These are phyloP conservation scores for Phocoena sinus DNA, from an alignment of 2,113 vertebrate genomes.

Conservation along the genomic window DNA sequence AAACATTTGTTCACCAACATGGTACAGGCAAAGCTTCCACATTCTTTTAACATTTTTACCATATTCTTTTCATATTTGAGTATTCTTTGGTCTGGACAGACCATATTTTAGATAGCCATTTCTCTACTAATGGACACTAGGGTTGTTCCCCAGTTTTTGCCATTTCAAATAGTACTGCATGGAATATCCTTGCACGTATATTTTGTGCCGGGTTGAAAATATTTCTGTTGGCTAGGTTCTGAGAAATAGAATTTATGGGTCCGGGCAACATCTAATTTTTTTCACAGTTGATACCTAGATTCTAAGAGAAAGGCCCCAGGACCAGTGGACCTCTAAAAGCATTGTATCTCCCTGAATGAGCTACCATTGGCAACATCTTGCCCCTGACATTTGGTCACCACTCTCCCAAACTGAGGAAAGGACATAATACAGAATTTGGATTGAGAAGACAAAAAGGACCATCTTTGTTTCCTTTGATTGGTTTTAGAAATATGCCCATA, in stretches of 20 bases:
- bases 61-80: not conserved
- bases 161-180: not conserved
- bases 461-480: not conserved
- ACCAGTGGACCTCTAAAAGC: not conserved
- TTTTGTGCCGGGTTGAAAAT: not conserved
- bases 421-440: not conserved
- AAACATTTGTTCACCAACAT: too few species aligned
- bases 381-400: not conserved
- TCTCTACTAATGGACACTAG: not conserved
- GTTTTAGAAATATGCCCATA: not conserved
- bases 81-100: fast-evolving
- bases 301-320: not conserved
- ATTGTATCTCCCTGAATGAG: not conserved
- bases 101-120: not conserved
- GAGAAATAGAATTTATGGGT: constrained; percentile 13
- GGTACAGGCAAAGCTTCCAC: not conserved
- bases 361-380: not conserved
- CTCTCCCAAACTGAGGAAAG: not conserved
- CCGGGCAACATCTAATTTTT: constrained; percentile 2
- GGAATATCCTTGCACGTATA: not conserved
- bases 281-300: not conserved
- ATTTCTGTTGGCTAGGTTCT: constrained; percentile 5
- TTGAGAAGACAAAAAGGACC: not conserved
- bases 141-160: not conserved
- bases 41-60: not conserved